A percentile compares a stretch with the other conserved stretches of the same genome.
phyloP scores from a whole-genome alignment of 2,113 vertebrate species.

The Pundamilia nyererei region DNA sequence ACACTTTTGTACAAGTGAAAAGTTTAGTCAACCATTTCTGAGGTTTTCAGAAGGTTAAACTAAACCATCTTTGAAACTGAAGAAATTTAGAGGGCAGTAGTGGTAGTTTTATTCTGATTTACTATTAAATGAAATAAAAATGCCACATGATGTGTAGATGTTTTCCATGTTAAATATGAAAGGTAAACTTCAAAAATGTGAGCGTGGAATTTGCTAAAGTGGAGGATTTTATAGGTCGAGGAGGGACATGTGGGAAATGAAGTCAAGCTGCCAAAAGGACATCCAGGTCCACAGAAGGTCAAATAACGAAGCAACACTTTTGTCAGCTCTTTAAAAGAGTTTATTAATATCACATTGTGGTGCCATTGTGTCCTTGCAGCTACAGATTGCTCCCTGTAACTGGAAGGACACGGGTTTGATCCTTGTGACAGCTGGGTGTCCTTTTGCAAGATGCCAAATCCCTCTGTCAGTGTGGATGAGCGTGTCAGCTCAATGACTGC shows the following conservation, averaged over 20 bases:
- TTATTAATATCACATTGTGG: background rate
- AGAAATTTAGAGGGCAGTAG: background rate
- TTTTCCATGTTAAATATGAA: background rate
- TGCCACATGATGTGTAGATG: background rate
- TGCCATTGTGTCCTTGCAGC: background rate
- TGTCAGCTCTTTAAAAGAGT: background rate
- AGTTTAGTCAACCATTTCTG: background rate
- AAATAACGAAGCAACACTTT: background rate
- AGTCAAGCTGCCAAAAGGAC: background rate
- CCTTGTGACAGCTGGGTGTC: slow-evolving; percentile 2
- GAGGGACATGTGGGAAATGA: background rate
- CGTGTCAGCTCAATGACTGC: slow-evolving; percentile 15
- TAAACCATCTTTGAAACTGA: background rate
- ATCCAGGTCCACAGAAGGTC: slow-evolving; percentile 4
- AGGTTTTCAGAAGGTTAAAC: background rate
- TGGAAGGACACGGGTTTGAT: slow-evolving; percentile 7
- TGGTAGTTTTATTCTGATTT: background rate
- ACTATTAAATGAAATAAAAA: background rate
- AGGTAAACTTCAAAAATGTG: background rate
- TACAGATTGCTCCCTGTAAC: background rate
- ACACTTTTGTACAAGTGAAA: background rate
- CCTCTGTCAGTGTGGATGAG: background rate
- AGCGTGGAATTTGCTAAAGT: background rate
- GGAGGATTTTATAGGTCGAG: background rate
- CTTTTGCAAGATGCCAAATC: background rate